Base-by-base conservation (phyloP, 2,888 invertebrate species). In the Mylabris sibirica region DNA sequence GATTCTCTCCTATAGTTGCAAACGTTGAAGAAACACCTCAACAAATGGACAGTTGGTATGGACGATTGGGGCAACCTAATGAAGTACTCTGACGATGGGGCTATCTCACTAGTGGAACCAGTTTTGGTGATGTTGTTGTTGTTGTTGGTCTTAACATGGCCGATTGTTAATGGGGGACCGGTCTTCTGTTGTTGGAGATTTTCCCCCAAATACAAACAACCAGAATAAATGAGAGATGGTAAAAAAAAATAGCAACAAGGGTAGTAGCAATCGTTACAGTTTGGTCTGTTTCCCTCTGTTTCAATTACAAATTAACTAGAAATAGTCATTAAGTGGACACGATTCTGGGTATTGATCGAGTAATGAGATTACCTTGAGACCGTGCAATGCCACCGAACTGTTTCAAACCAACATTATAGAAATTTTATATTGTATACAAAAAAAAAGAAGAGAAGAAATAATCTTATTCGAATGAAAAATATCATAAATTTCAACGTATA, bases 281-380 rank as follows among this genome's bases (percentile, higher is more conserved):
- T 77, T 75, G 75, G 77, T 11, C 17, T 8, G 9, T 20, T 49
- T 20, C 49, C 20, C 20, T 24, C 24, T 80, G 81, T 82, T 82
- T 84, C 82, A 80, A 82, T 84, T 84, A 83, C 84, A 84, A n/a
- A 84, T 84, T 84, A 84, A 83, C 79, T 78, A 77, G 76, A 79
- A 78, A 79, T 80, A 80, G 81, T 84, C 84, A 82, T 83, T 83
- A 83, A 83, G 78, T 76, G 77, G 75, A 78, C 78, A 76, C 76
- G 69, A 73, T 72, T 76, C 72, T 77, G 71, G 74, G 80, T 81
- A 81, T 82, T 76, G 84, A 84, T 84, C 81, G 78, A 77, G 76
- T 79, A 77, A 73, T 76, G 79, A 76, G 83, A 83, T 84, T 82
- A 81, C 83, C 83, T 83, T 82, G 83, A 80, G 73, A 72, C 75